Evolutionary conservation across 2,888 invertebrate species (phyloP).

Genomic region (Tipula vernalis): DNA sequence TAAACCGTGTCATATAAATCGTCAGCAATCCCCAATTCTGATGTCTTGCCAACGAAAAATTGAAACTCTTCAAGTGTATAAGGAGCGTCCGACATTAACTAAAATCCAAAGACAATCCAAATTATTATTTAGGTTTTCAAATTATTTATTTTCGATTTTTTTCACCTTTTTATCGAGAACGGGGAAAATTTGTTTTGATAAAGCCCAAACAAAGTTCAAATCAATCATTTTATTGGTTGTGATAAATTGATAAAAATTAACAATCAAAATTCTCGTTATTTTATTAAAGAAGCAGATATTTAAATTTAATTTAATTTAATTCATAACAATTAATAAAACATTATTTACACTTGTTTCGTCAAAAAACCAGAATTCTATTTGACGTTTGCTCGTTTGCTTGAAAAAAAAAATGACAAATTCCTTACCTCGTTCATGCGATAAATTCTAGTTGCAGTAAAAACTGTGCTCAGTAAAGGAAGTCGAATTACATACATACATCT

Average conservation of each 20-base stretch:
- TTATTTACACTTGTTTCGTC: background rate
- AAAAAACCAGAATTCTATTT: background rate
- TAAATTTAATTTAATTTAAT: background rate
- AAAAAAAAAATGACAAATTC: background rate
- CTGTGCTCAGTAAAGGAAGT: background rate
- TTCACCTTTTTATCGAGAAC: slow-evolving; percentile 24
- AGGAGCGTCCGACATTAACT: background rate
- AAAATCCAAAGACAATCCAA: background rate
- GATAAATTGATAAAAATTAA: background rate
- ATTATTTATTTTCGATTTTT: background rate
- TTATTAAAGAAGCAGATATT: background rate
- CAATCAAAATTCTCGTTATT: background rate
- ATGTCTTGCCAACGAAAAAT: slow-evolving; percentile 16
- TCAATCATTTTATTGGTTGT: background rate
- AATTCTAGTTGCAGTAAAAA: background rate
- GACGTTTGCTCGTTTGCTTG: background rate
- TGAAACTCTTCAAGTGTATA: slow-evolving; percentile 19
- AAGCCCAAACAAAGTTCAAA: slow-evolving; percentile 23
- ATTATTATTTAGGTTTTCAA: slow-evolving; percentile 6
- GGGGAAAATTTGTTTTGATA: slow-evolving; percentile 26
- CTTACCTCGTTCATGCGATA: background rate
- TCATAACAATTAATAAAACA: background rate
- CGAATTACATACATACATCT: no score
- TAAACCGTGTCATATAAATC: slow-evolving; percentile 25
- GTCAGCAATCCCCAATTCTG: slow-evolving; percentile 18